Base-by-base conservation (phyloP, 2,113 vertebrate genomes). In the Syrmaticus mikado region DNA sequence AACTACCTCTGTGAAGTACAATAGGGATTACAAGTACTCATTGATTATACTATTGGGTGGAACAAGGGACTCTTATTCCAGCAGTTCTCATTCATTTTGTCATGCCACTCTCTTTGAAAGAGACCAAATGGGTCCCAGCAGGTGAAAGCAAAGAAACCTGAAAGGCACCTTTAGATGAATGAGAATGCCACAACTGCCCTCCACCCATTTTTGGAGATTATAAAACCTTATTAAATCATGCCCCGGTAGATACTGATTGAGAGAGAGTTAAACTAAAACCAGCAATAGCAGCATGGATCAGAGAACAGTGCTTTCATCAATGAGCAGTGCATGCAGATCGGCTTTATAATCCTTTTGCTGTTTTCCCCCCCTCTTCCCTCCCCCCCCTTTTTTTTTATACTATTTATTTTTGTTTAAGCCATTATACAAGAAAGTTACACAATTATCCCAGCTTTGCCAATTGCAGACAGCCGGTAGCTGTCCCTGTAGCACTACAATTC, bases 101-200 rank as follows among this genome's bases (percentile, higher is more conserved):
- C 97, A 97, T 97, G 97, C 95, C 98, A 97, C 98, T 98, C 98
- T 98, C 97, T 98, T 98, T 98, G 98, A 99, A 98, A 99, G 98
- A 98, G 98, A 99, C 98, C 98, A 98, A 99, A 99, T 98, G 98
- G 97, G 97, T 98, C 98, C 97, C 99, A 99, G 98, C 98, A 99
- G 99, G 99, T 99, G 99, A 99, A 99, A 99, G 98, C 98, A 99
- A 99, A 99, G 99, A 99, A 99, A 99, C 95, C 97, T 98, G 96
- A 98, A 98, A 98, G 98, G 97, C 97, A 97, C 94, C 92, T 97
- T 98, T 98, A 99, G 98, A 99, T 97, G 96, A 97, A 97, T 96
- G 97, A 99, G 98, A 99, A 99, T 98, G 96, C 96, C 96, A 93
- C 98, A 95, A 94, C 97, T 92, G 94, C 97, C 97, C 97, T 97